These are phyloP conservation scores for Mesitornis unicolor DNA, from an alignment of 2,113 vertebrate genomes.

Conservation along the genomic window DNA sequence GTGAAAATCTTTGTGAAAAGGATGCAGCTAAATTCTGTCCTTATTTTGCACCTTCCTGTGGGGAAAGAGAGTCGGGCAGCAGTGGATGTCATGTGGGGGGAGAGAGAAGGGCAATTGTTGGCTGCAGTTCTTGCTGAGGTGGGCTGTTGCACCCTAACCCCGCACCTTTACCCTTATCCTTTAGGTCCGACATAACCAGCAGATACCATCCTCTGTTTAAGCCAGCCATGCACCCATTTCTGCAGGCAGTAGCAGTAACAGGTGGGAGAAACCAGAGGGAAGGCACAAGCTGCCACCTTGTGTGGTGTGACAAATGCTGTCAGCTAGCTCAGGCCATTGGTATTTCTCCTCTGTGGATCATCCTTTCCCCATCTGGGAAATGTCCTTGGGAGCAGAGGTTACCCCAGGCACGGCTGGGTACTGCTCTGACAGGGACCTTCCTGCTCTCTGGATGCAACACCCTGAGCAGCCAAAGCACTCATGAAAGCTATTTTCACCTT, in stretches of 20 bases:
- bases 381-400: background rate
- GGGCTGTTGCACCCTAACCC: background rate
- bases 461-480: background rate
- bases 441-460: background rate
- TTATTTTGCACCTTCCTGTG: background rate
- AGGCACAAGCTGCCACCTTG: background rate
- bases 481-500: slow-evolving; percentile 50
- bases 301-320: background rate
- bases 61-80: background rate
- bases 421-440: background rate
- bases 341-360: background rate
- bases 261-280: background rate
- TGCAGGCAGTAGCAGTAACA: background rate
- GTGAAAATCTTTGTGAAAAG: background rate
- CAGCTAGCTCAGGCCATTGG: background rate
- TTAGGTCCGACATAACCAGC: background rate
- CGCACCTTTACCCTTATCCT: background rate
- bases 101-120: background rate
- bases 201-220: background rate
- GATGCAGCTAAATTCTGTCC: background rate
- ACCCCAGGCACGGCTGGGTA: accelerated
- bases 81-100: background rate
- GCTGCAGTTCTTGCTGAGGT: background rate
- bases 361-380: background rate
- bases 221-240: background rate